phyloP scores from a whole-genome alignment of 2,888 invertebrate genomes.

The Auanema freiburgensis region DNA sequence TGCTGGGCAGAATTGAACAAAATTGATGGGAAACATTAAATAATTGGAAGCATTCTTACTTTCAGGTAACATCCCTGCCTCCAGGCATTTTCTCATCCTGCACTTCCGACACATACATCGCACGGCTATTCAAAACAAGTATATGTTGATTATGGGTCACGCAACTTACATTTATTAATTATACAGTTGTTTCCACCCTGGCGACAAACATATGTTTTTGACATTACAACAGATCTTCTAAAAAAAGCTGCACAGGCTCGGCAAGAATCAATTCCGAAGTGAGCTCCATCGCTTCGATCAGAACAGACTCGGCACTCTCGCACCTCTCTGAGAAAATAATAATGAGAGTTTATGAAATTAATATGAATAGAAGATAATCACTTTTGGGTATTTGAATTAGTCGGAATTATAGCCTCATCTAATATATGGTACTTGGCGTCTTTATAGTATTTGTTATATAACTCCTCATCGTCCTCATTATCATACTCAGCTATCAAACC shows the following conservation, averaged over 20 bases:
- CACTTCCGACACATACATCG: conserved; percentile 38
- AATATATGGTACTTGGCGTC: too few relatives aligned
- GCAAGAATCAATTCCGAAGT: conserved; percentile 34
- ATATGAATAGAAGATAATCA: neutral
- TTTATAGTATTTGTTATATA: too few relatives aligned
- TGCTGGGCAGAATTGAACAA: neutral
- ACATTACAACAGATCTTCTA: conserved; percentile 26
- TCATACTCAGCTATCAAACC: too few relatives aligned
- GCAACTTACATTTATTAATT: conserved; percentile 27
- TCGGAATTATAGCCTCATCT: too few relatives aligned
- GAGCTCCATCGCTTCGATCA: conserved; percentile 32
- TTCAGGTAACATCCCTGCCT: conserved; percentile 32
- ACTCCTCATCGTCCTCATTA: too few relatives aligned
- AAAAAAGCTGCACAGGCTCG: conserved; percentile 37
- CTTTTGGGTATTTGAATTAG: too few relatives aligned
- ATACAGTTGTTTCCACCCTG: conserved; percentile 31
- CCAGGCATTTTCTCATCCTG: conserved; percentile 30
- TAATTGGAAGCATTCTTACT: conserved; percentile 11
- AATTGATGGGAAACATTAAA: neutral
- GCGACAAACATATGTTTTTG: conserved; percentile 35
- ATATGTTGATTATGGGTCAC: neutral
- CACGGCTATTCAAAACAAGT: conserved; percentile 18
- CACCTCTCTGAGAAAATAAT: conserved; percentile 4
- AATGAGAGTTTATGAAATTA: neutral
- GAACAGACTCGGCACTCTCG: conserved; percentile 29